These are phyloP conservation scores for Saguinus midas DNA, from an alignment of 2,113 vertebrate species.

Conservation along the genomic window DNA sequence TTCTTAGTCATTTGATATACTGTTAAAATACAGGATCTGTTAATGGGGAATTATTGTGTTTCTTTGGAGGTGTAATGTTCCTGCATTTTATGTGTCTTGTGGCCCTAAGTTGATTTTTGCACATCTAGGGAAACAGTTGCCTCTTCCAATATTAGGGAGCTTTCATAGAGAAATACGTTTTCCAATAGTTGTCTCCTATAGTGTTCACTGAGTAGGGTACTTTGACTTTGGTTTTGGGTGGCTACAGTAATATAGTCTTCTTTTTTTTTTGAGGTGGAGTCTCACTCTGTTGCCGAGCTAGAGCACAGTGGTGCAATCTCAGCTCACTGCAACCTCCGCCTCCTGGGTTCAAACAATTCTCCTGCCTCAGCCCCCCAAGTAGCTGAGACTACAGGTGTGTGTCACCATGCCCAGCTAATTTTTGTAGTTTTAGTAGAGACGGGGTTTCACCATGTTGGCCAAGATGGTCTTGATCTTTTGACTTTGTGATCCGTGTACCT, in stretches of 20 bases:
- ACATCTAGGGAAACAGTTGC: background rate
- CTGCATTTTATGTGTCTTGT: background rate
- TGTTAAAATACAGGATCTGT: background rate
- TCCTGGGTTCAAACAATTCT: too few species aligned
- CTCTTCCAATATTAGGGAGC: background rate
- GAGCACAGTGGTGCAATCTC: too few species aligned
- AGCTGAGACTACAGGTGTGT: too few species aligned
- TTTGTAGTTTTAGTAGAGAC: too few species aligned
- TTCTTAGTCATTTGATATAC: background rate
- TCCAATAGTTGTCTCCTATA: background rate
- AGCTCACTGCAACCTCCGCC: too few species aligned
- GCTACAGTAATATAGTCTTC: background rate
- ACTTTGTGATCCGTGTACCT: too few species aligned
- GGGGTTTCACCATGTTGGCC: too few species aligned
- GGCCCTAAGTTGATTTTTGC: background rate
- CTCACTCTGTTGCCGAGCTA: too few species aligned
- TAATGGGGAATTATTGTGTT: background rate
- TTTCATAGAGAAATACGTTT: background rate
- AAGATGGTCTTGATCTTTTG: too few species aligned
- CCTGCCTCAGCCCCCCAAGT: too few species aligned
- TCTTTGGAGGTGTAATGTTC: background rate
- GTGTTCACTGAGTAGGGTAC: background rate
- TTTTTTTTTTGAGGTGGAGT: too few species aligned
- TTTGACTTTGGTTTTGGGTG: background rate
- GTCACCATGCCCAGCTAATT: too few species aligned